A percentile compares a stretch with the other conserved stretches of the same genome.
Evolutionary conservation across 2,797 vertebrate species (phyloP).

Genomic region (Sebastolobus altivelis): DNA sequence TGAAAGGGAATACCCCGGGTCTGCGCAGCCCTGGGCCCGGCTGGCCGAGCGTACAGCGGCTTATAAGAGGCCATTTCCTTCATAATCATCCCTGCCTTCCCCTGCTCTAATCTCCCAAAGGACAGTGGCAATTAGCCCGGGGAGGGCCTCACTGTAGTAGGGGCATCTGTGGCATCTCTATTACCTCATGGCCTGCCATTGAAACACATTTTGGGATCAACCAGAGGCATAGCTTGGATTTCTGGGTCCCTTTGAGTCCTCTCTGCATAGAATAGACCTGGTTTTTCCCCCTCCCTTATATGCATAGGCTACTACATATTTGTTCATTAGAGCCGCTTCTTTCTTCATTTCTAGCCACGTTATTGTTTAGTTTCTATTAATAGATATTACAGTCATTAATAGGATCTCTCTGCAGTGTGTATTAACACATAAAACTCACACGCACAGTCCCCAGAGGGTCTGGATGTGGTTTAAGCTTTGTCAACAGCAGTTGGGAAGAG

Average conservation of each 20-base stretch:
- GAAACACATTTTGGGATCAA: constrained; percentile 10
- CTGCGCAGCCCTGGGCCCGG: constrained; percentile 40
- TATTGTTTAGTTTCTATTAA: constrained; percentile 34
- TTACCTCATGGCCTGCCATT: constrained; percentile 42
- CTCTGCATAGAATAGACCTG: background rate
- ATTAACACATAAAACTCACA: constrained; percentile 16
- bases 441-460: constrained; percentile 13
- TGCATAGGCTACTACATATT: background rate
- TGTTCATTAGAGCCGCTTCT: constrained; percentile 3
- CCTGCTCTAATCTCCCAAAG: constrained; percentile 64
- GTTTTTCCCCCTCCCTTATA: background rate
- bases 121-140: constrained; percentile 61
- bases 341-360: background rate
- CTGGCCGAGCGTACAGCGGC: constrained; percentile 41
- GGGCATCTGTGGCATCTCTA: constrained; percentile 63
- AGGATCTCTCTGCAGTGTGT: constrained; percentile 33
- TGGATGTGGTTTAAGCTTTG: constrained; percentile 54
- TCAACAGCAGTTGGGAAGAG: constrained; percentile 46
- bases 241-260: background rate
- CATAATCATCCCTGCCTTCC: constrained; percentile 67
- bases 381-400: constrained; percentile 30
- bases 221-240: background rate
- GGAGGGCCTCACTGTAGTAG: constrained; percentile 33
- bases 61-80: constrained; percentile 78
- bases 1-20: constrained; percentile 70